Evolutionary conservation across 2,797 vertebrate genomes (phyloP).

Genomic region (Parauchenoglanis punctatus): DNA sequence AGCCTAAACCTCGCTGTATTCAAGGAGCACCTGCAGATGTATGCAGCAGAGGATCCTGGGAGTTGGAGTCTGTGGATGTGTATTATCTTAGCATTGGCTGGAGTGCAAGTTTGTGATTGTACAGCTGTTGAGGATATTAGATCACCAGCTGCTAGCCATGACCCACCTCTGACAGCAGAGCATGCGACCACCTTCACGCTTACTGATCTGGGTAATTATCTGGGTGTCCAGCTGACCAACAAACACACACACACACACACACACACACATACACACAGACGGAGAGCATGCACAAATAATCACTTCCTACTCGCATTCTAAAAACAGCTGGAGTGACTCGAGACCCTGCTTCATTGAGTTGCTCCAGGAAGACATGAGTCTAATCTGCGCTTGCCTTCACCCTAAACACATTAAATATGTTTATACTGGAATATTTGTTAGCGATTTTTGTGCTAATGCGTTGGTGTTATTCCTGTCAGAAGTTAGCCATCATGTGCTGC

Average conservation of each 20-base stretch:
- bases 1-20: slow-evolving; percentile 49
- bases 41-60: slow-evolving; percentile 53
- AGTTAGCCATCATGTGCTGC: not conserved
- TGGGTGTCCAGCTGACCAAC: slow-evolving; percentile 65
- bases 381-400: not conserved
- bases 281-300: slow-evolving; percentile 30
- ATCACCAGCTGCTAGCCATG: slow-evolving; percentile 70
- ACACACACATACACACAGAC: slow-evolving; percentile 48
- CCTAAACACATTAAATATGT: not conserved
- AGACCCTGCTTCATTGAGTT: not conserved
- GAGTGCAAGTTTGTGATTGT: slow-evolving; percentile 63
- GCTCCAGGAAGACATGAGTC: not conserved
- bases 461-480: not conserved
- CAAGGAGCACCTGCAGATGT: slow-evolving; percentile 40
- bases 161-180: slow-evolving; percentile 70
- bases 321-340: slow-evolving; percentile 42
- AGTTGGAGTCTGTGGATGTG: slow-evolving; percentile 44
- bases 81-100: slow-evolving; percentile 41
- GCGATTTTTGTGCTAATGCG: not conserved
- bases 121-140: slow-evolving; percentile 72
- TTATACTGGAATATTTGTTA: not conserved
- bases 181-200: slow-evolving; percentile 71
- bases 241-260: slow-evolving; percentile 43
- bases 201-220: slow-evolving; percentile 77
- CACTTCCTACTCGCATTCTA: not conserved